Base-by-base conservation (phyloP, 2,888 invertebrate genomes). In the Campopleginae sp. region DNA sequence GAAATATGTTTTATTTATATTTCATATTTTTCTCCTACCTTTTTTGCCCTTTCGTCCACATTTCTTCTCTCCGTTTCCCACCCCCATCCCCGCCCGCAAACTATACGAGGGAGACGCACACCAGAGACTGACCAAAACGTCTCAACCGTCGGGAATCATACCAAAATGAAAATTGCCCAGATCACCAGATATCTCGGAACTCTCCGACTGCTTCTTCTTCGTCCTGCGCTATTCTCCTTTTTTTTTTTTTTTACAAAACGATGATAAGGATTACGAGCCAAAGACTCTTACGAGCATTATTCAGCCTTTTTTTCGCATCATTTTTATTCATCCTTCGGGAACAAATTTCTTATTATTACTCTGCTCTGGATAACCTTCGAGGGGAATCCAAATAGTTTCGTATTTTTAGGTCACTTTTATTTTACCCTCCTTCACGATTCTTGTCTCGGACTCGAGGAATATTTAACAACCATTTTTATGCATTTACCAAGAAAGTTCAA, bases 1-100 rank as follows among this genome's bases (percentile, higher is more conserved):
- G 92, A 92, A 58, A 93, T 93, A 93, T 92, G 92, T 93, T 93
- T 93, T 93, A 93, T 93, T 93, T 93, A 93, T 93, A 93, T 92
- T 93, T 93, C 93, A 93, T 93, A 93, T 93, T 93, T 93, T 82
- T 76, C 33, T 68, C 71, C 72, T 85, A 81, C 80, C 74, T 72
- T 63, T 78, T 74, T 58, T 54, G 61, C 44, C 63, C 12, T 66
- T 68, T 74, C 58, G 33, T 14, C 46, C 74, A 44, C 61, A 72
- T 48, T 78, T 74, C 66, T 78, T 78, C 58, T 72, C 46, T 76
- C 61, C 75, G 77, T 66, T 72, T 31, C 38, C 38, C n/a, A n/a
- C n/a, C n/a, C n/a, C n/a, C n/a, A n/a, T n/a, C n/a, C n/a, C n/a
- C 7, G 38, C 2, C 38, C 6, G 38, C 4, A 38, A 38, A 38